Evolutionary conservation across 2,113 vertebrate species (phyloP).

Genomic region (Polypterus bichir): DNA sequence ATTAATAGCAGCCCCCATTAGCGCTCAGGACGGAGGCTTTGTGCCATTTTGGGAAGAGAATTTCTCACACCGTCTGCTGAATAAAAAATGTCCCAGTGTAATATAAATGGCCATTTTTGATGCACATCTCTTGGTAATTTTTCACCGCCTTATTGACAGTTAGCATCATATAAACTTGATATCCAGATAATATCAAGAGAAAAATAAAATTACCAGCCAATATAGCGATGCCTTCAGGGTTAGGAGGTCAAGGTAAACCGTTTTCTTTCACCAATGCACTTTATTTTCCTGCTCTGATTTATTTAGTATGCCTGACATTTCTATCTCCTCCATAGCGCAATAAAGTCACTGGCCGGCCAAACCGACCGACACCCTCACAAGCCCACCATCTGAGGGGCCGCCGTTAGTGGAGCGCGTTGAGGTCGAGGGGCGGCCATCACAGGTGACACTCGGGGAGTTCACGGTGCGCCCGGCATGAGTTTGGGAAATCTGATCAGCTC

Average conservation of each 20-base stretch:
- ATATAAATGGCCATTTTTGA: background rate
- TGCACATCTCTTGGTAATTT: background rate
- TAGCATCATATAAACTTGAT: background rate
- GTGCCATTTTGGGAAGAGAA: too few relatives aligned
- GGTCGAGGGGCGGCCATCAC: too few relatives aligned
- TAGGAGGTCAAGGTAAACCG: constrained; percentile 5
- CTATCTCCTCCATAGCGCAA: background rate
- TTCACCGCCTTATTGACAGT: background rate
- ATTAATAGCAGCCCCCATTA: too few relatives aligned
- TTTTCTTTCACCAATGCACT: constrained; percentile 1
- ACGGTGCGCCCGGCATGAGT: too few relatives aligned
- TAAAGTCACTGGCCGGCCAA: background rate
- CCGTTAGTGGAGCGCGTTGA: too few relatives aligned
- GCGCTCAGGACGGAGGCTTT: too few relatives aligned
- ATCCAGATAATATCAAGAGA: background rate
- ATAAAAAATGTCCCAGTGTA: too few relatives aligned
- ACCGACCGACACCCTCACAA: too few relatives aligned
- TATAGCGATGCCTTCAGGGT: constrained; percentile 6
- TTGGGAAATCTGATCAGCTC: too few relatives aligned
- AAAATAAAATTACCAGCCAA: constrained; percentile 8
- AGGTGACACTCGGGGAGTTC: too few relatives aligned
- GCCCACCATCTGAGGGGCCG: too few relatives aligned
- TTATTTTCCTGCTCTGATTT: background rate
- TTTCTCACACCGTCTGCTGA: too few relatives aligned
- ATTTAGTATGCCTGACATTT: background rate